Evolutionary conservation across 92 coral and sea anemone genomes (phyloP).

Genomic region (Palythoa caribaeorum): DNA sequence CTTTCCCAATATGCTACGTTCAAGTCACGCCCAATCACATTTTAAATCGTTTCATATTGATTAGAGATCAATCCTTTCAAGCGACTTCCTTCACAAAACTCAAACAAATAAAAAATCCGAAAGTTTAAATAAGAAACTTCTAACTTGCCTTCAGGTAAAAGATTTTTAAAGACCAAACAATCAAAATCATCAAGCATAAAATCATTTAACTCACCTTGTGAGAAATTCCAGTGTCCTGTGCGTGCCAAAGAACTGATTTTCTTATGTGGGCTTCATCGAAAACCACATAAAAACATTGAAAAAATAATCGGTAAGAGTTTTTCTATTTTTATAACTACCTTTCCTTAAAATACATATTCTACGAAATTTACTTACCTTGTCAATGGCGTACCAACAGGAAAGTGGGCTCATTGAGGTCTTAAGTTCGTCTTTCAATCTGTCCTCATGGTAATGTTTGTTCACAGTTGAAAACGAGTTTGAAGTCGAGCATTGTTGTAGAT

Average conservation of each 20-base stretch:
- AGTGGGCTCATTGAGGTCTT: background rate
- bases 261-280: slow-evolving; percentile 12
- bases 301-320: slow-evolving; percentile 9
- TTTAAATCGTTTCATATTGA: background rate
- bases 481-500: background rate
- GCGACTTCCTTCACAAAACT: slow-evolving; percentile 17
- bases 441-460: slow-evolving; percentile 6
- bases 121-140: slow-evolving; percentile 1
- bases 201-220: slow-evolving; percentile 12
- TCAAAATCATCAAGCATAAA: slow-evolving; percentile 2
- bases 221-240: background rate
- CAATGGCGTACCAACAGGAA: background rate
- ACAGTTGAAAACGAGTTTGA: slow-evolving; percentile 6
- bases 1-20: background rate
- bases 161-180: slow-evolving; percentile 24
- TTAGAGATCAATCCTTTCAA: slow-evolving; percentile 5
- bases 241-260: slow-evolving; percentile 20
- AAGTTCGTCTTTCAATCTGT: slow-evolving; percentile 9
- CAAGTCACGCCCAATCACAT: slow-evolving; percentile 14
- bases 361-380: slow-evolving; percentile 8
- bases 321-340: background rate
- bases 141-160: background rate
- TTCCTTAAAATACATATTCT: background rate
- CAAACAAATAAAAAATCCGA: background rate
- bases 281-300: background rate